Evolutionary conservation across 2,113 vertebrate species (phyloP), one percentile per base, ranked within the genome.

Genomic region (Malurus elegans): DNA sequence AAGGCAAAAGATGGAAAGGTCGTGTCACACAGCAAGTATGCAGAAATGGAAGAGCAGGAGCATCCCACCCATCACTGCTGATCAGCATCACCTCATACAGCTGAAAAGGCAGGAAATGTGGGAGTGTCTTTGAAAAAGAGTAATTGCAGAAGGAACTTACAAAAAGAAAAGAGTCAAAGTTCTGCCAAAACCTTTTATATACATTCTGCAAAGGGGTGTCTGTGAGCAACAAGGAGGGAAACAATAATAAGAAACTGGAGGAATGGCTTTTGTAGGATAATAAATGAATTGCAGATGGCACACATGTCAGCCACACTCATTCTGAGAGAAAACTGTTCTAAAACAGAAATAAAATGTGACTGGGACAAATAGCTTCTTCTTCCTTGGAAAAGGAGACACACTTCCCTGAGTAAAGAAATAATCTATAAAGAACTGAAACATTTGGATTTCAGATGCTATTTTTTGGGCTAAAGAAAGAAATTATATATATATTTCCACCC

Each of bases 211-310:
- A 81, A 92, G 69, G 31, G 19, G 69, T 80, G 64, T 45, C 91
- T 93, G 83, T 97, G 83, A 93, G 83, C 26, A 88, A 60, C 47
- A 78, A 56, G 79, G 86, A 93, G 32, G 57, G 86, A 86, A 94
- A 81, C 51, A 86, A 78, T 66, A 94, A 95, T 45, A 92, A 95
- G 25, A 88, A 92, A 78, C 64, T 78, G 40, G 24, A 84, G 56
- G 18, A 94, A 60, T 16, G 81, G 51, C 24, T 93, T 94, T 80
- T 64, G 56, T 6, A 36, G 47, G 14, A 23, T 93, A 91, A 93
- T 56, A 86, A 93, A 96, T 95, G 79, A 84, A 86, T 93, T 92
- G 65, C 56, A 91, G 94, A 93, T 80, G 83, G 47, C 47, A 88
- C 36, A 73, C 40, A 61, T 25, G 70, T 84, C 91, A 95, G 79